These are phyloP conservation scores for Gadopsis marmoratus DNA, from an alignment of 2,797 vertebrate genomes.

Conservation along the genomic window DNA sequence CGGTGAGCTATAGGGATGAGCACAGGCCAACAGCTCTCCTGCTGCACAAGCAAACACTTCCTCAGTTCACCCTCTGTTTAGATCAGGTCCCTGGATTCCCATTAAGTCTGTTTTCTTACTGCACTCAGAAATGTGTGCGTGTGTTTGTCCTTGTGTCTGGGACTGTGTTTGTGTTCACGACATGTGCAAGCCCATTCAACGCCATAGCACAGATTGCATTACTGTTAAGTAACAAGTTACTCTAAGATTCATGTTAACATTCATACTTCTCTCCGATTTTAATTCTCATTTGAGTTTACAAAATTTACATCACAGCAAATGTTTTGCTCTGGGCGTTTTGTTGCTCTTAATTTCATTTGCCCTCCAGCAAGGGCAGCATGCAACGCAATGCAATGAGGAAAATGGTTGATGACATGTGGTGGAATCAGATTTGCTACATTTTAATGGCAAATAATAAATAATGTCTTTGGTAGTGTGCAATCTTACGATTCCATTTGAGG, in stretches of 20 bases:
- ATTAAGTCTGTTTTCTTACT: constrained; percentile 75
- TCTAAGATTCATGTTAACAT: constrained; percentile 14
- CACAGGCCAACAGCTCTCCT: constrained; percentile 62
- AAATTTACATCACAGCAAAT: constrained; percentile 10
- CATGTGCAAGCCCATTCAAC: constrained; percentile 14
- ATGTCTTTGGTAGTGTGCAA: not conserved
- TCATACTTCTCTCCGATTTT: not conserved
- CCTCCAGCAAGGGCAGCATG: not conserved
- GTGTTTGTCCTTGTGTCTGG: constrained; percentile 11
- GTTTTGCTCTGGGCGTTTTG: constrained; percentile 31
- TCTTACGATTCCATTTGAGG: not conserved
- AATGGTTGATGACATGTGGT: not conserved
- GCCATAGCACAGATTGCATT: constrained; percentile 6
- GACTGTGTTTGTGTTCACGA: constrained; percentile 26
- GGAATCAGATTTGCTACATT: not conserved
- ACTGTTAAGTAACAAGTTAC: not conserved
- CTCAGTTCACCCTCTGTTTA: constrained; percentile 62
- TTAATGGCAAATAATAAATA: not conserved
- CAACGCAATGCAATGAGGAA: not conserved
- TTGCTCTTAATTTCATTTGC: constrained; percentile 13
- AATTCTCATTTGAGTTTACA: constrained; percentile 11
- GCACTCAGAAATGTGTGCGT: constrained; percentile 45
- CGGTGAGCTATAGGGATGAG: constrained; percentile 58
- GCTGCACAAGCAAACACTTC: constrained; percentile 60
- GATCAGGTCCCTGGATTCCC: constrained; percentile 66